These are phyloP conservation scores for Amphiduros pacificus DNA, from an alignment of 2,888 invertebrate genomes.

Conservation along the genomic window DNA sequence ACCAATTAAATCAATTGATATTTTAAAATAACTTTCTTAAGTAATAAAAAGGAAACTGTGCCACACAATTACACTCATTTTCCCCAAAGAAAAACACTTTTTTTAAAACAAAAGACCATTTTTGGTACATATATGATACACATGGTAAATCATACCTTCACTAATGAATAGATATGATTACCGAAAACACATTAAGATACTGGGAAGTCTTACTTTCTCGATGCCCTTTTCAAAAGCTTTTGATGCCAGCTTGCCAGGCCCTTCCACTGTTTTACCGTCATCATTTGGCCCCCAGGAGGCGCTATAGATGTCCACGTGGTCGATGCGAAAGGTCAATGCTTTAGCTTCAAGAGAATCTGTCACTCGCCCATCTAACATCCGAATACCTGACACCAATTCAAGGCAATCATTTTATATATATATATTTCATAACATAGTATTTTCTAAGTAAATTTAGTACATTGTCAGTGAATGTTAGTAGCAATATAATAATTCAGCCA, in stretches of 20 bases:
- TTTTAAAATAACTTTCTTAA: no score
- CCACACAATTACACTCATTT: no score
- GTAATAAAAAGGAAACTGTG: no score
- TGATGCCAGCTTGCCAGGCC: slow-evolving; percentile 78
- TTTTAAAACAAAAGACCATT: no score
- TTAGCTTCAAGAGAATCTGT: slow-evolving; percentile 86
- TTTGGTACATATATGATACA: no score
- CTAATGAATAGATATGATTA: not conserved
- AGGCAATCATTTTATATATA: no score
- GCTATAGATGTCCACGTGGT: slow-evolving; percentile 82
- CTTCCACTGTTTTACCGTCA: slow-evolving; percentile 85
- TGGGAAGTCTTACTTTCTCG: slow-evolving; percentile 68
- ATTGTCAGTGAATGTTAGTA: no score
- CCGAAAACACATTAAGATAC: not conserved
- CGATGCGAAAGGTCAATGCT: slow-evolving; percentile 77
- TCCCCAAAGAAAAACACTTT: no score
- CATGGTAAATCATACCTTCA: no score
- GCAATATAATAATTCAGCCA: not conserved
- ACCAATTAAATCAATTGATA: no score
- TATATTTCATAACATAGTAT: no score
- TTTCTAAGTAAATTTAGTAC: no score
- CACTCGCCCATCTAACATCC: slow-evolving; percentile 84
- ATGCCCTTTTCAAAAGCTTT: slow-evolving; percentile 79
- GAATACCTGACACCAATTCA: slow-evolving; percentile 70
- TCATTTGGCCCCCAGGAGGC: slow-evolving; percentile 94